A percentile compares a stretch with the other conserved stretches of the same genome.
Conservation (phyloP, 2,797 vertebrate species). For the Anas bahamensis region DNA sequence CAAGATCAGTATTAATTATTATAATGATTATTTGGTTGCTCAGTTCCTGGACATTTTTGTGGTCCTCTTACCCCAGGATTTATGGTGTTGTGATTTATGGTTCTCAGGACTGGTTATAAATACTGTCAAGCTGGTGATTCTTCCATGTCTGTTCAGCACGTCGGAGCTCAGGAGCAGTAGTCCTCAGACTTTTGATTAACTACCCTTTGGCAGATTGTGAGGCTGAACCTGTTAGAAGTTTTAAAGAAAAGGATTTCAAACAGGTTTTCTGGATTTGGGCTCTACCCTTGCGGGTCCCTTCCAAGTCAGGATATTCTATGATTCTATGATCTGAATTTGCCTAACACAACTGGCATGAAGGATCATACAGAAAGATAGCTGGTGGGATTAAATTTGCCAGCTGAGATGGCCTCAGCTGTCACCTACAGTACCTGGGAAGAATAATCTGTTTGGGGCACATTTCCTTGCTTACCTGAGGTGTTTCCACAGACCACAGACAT, state of each 20-base stretch:
- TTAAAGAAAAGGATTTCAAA: background rate
- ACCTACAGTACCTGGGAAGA: background rate
- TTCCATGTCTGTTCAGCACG: background rate
- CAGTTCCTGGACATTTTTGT: background rate
- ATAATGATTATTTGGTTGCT: conserved; percentile 15
- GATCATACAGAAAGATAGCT: background rate
- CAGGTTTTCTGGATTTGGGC: background rate
- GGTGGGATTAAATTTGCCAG: background rate
- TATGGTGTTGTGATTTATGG: conserved; percentile 25
- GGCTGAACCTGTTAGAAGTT: conserved; percentile 4
- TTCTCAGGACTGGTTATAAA: background rate
- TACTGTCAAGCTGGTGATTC: background rate
- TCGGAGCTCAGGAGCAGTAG: background rate
- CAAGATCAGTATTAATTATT: conserved; percentile 21
- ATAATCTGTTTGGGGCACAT: background rate
- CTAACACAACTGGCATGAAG: background rate
- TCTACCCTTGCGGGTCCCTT: background rate
- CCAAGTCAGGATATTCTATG: no score
- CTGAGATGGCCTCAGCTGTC: background rate
- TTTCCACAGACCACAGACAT: background rate
- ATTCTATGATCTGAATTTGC: background rate
- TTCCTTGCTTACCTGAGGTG: background rate
- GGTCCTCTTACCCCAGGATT: background rate
- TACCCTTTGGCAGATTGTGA: background rate
- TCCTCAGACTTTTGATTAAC: background rate